Evolutionary conservation across 2,113 vertebrate genomes (phyloP).

Genomic region (Acrocephalus kingi): DNA sequence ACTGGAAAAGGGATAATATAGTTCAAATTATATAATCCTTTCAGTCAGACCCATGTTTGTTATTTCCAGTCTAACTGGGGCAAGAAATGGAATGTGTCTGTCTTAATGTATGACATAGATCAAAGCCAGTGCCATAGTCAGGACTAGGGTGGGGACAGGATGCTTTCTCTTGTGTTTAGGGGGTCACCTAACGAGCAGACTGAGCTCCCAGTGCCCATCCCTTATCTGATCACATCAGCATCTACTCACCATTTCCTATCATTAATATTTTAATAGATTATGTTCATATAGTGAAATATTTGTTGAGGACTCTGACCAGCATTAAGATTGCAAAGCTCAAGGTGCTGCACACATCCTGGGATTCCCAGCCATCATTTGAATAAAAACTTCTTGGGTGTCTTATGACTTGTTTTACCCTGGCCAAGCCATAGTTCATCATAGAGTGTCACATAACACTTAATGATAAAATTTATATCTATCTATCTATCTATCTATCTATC

Average conservation of each 20-base stretch:
- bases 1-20: neutral
- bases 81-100: neutral
- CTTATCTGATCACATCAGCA: neutral
- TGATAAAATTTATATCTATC: neutral
- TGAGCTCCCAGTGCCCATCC: neutral
- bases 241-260: neutral
- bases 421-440: neutral
- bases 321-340: neutral
- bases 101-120: neutral
- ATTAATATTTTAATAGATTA: neutral
- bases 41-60: neutral
- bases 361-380: neutral
- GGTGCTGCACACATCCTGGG: neutral
- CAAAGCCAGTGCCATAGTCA: neutral
- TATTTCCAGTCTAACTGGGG: accelerated
- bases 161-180: neutral
- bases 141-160: neutral
- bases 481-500: neutral
- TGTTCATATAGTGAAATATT: neutral
- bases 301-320: neutral
- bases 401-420: neutral
- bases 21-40: neutral
- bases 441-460: neutral
- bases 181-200: neutral
- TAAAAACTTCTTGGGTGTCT: neutral